These are phyloP conservation scores for Myotis findleyi DNA, from an alignment of 2,797 vertebrate genomes.

Conservation along the genomic window DNA sequence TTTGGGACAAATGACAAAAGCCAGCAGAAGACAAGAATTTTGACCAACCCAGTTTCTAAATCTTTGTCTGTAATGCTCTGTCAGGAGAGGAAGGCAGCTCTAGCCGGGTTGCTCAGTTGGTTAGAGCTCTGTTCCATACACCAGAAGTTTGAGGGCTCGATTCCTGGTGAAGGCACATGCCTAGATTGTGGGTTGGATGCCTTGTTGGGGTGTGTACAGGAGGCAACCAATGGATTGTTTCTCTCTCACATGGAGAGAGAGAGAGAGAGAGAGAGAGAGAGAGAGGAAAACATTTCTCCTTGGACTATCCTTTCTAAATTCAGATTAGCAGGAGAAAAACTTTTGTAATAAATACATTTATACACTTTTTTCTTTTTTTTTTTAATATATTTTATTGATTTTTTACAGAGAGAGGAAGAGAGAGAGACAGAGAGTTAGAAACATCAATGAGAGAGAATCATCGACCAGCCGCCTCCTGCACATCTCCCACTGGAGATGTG, in stretches of 20 bases:
- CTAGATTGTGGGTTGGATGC: neutral
- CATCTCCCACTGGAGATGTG: too few species aligned
- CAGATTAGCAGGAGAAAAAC: neutral
- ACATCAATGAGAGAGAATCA: too few species aligned
- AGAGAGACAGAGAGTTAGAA: too few species aligned
- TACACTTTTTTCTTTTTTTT: neutral
- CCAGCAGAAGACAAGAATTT: neutral
- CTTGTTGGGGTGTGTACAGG: neutral
- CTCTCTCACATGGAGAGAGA: too few species aligned
- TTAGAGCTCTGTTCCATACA: neutral
- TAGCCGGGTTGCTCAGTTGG: neutral
- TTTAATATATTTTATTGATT: too few species aligned
- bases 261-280: neutral
- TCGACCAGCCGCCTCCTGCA: too few species aligned
- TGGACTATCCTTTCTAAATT: neutral
- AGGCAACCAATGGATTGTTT: too few species aligned
- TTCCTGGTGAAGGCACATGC: neutral
- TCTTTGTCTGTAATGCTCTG: neutral
- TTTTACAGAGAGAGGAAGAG: too few species aligned
- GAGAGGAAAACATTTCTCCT: neutral
- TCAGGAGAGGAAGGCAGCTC: neutral
- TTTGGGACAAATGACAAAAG: neutral
- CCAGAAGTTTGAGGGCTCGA: neutral
- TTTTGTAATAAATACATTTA: neutral
- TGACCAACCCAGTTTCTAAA: neutral